Conservation (phyloP, 2,113 vertebrate species). For the Acrocephalus arundinaceus region DNA sequence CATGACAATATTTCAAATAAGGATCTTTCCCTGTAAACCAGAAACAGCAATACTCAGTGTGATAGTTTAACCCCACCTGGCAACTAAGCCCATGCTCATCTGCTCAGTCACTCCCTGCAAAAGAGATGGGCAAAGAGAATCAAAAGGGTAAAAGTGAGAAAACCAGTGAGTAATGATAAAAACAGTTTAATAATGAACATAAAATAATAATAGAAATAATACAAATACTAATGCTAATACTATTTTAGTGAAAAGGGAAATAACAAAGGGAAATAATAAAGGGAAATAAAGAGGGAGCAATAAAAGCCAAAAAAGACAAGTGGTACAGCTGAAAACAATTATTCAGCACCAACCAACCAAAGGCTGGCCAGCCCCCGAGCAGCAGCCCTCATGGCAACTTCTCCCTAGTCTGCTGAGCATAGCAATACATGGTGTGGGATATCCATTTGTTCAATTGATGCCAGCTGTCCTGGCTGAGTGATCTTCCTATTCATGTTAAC, state of each 20-base stretch:
- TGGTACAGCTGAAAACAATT: neutral
- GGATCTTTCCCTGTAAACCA: neutral
- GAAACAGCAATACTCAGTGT: neutral
- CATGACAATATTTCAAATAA: neutral
- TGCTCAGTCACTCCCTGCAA: neutral
- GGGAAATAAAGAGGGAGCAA: neutral
- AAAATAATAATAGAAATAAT: neutral
- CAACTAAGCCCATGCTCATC: neutral
- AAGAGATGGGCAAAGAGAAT: neutral
- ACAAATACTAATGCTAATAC: neutral
- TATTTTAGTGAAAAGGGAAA: neutral
- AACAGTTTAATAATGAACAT: neutral
- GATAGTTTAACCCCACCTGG: neutral
- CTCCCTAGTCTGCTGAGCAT: neutral
- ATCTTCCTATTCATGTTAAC: neutral
- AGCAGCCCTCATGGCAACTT: neutral
- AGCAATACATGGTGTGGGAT: fast-evolving
- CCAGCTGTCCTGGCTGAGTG: neutral
- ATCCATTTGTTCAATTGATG: neutral
- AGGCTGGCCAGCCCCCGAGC: neutral
- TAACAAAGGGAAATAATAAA: neutral
- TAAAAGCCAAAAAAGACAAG: neutral
- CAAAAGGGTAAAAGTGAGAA: neutral
- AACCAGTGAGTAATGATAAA: neutral
- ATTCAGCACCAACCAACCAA: neutral